Base-by-base conservation (phyloP, 1,140 invertebrate species). In the Drosophila miranda region DNA sequence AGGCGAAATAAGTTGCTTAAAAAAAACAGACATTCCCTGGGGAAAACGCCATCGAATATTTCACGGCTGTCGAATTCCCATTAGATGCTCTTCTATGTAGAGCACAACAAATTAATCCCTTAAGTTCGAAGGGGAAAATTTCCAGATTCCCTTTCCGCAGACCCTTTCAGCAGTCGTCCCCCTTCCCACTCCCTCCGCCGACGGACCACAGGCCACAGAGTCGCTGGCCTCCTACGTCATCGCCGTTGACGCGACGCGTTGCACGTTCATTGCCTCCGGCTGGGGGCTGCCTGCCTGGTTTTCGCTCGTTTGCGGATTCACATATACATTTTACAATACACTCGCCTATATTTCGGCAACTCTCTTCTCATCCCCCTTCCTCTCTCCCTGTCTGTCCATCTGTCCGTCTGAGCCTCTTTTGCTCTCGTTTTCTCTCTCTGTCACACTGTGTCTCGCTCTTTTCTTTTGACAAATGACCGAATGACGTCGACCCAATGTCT, bases 401-500 rank as follows among this genome's bases (percentile, higher is more conserved):
- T 59, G 23, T 69, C 54, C 58, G 64, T 43, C 61, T 70, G 21
- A 26, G 55, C 55, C 42, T 58, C 44, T 23, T n/a, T 9, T 26
- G 28, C 26, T 19, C 26, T 50, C 7, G 21, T 14, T 49, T 13
- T 43, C 30, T 63, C 58, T 51, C 38, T 46, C 11, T 14, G 28
- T 21, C 28, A 49, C 5, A 16, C 11, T 49, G 13, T 43, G 14
- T 63, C 58, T 45, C 38, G 38, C 13, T 14, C 38, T 21, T 19
- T 43, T 57, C 48, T 60, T 66, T 51, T 68, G 67, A 72, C 67
- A 72, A 72, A 72, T 72, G 69, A 72, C 69, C 67, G 61, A 72
- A 72, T 72, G 67, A 72, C 69, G 67, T 72, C 68, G 67, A 60
- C 50, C 70, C 59, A 56, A 54, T 72, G 67, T 71, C 68, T 74